A percentile compares a stretch with the other conserved stretches of the same genome.
Conservation (phyloP, 1,140 invertebrate species). For the Heterodera carotae region DNA sequence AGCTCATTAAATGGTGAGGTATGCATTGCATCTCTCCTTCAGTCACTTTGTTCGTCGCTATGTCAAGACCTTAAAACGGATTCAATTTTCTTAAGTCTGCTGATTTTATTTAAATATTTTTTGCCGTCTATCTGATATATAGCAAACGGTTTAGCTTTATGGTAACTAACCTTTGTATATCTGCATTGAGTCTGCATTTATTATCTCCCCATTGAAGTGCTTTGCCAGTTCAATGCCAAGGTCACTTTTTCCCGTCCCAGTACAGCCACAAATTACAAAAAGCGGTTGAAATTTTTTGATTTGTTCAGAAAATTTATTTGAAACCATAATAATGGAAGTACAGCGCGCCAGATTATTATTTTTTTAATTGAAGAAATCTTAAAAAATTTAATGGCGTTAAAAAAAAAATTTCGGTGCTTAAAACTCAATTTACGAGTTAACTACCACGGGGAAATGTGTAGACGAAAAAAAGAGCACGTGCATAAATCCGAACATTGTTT, state of each 20-base stretch:
- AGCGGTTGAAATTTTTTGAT: conserved; percentile 6
- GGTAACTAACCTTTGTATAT: conserved; percentile 69
- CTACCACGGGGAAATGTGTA: too few species aligned
- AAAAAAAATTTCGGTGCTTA: too few species aligned
- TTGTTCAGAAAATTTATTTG: not conserved
- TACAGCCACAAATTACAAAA: conserved; percentile 79
- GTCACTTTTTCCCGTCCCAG: conserved; percentile 94
- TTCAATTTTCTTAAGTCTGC: conserved; percentile 29
- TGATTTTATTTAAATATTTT: too few species aligned
- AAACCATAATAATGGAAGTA: too few species aligned
- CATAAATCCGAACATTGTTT: too few species aligned
- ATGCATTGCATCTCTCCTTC: conserved; percentile 76
- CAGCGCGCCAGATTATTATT: too few species aligned
- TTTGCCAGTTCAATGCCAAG: conserved; percentile 85
- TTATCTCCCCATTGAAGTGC: conserved; percentile 87
- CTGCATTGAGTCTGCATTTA: conserved; percentile 99
- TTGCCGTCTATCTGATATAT: too few species aligned
- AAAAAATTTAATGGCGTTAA: too few species aligned
- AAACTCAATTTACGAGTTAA: too few species aligned
- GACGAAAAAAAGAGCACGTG: too few species aligned
- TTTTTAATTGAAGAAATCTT: too few species aligned
- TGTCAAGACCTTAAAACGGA: conserved; percentile 73
- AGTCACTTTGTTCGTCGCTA: conserved; percentile 93
- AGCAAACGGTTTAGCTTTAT: conserved; percentile 13
- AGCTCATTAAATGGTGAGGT: conserved; percentile 85